Base-by-base conservation (phyloP, 2,888 invertebrate genomes). In the Tyria jacobaeae region DNA sequence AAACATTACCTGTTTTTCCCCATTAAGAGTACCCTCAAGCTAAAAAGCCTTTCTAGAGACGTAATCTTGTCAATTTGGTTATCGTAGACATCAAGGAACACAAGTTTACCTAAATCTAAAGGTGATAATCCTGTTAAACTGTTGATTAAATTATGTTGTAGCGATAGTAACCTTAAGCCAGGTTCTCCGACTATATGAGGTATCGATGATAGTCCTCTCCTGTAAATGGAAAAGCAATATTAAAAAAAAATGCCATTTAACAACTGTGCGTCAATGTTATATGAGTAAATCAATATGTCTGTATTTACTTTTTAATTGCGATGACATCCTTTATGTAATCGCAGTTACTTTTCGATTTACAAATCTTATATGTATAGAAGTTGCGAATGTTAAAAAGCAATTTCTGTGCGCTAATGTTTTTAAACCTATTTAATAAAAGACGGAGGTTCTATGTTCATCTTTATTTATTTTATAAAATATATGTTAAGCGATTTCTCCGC, bases 21-120 rank as follows among this genome's bases (percentile, higher is more conserved):
- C 85, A 99, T 95, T 68, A 99, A 94, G 60, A 99, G 94, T 15
- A 99, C 98, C 71, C 98, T 94, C 56, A 99, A 94, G 80, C 96
- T 97, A 68, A 96, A 96, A 54, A 99, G 94, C 57, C 96, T 95
- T 76, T 96, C 96, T 64, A 99, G 93, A 60, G 96, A 97, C 61
- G 96, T 95, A 66, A 99, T 97, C 83, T 96, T 96, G 73, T 98
- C 98, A 68, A 99, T 96, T 89, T 98, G 98, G 91, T 99, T 99
- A 89, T 99, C 98, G 85, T 99, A 99, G 62, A 99, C 95, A 90
- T 99, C 99, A 63, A 99, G 95, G 87, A 99, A 99, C 21, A 99
- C 98, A 63, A 99, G 94, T 88, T 97, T 96, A 24, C 95, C 96
- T 72, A 97, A 94, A 72, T 94, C 94, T 25, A 94, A 83, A 24